Conservation (phyloP, 2,113 vertebrate genomes). For the Scomber japonicus region DNA sequence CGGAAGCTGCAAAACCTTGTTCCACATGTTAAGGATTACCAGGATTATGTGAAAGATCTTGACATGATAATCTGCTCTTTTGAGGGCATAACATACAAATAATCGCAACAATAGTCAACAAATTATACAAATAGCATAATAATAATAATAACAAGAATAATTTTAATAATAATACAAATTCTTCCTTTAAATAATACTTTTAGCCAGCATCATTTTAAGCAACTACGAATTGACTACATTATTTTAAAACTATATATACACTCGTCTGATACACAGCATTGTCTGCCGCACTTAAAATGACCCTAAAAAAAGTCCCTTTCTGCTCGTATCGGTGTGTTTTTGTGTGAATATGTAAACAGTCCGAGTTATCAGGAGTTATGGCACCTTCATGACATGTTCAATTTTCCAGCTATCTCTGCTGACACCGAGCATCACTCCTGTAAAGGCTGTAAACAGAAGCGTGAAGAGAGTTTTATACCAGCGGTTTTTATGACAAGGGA, state of each 20-base stretch:
- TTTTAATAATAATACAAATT: neutral
- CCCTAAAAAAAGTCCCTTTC: neutral
- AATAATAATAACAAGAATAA: neutral
- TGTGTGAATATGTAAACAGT: constrained; percentile 11
- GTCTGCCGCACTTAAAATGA: neutral
- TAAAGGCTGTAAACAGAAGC: constrained; percentile 31
- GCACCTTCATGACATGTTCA: constrained; percentile 2
- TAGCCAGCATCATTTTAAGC: no score
- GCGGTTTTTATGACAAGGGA: constrained; percentile 13
- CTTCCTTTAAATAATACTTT: no score
- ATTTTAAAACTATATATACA: neutral
- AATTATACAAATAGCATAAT: neutral
- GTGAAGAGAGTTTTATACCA: neutral
- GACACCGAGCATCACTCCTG: neutral
- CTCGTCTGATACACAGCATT: no score
- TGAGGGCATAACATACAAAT: neutral
- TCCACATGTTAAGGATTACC: constrained; percentile 15
- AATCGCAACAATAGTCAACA: no score
- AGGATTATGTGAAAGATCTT: neutral
- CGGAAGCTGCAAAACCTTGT: neutral
- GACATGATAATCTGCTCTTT: neutral
- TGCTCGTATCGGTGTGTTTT: neutral
- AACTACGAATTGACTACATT: no score
- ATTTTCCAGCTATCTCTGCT: constrained; percentile 21
- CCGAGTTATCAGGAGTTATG: constrained; percentile 20